Conservation (phyloP, 1,140 invertebrate species). For the Probaryconus sp. region DNA sequence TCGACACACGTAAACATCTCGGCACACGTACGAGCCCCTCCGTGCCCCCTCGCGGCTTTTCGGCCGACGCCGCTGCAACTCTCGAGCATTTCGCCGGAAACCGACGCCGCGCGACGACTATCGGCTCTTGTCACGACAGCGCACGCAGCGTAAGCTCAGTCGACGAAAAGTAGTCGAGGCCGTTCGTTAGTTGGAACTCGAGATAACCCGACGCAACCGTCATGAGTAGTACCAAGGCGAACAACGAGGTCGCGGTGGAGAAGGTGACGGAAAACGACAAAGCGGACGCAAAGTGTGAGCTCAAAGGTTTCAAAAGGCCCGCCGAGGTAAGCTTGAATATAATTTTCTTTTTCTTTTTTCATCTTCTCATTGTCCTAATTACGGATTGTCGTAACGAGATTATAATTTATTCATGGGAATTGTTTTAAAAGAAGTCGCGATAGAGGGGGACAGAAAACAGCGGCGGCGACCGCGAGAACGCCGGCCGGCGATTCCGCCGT, state of each 20-base stretch:
- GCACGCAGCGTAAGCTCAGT: constrained; percentile 51
- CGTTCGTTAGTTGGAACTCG: constrained; percentile 45
- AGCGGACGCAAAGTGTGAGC: constrained; percentile 86
- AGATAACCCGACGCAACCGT: constrained; percentile 26
- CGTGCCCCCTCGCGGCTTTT: constrained; percentile 59
- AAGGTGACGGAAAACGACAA: constrained; percentile 88
- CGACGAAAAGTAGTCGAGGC: constrained; percentile 48
- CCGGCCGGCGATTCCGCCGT: constrained; percentile 49
- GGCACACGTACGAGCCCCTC: constrained; percentile 11
- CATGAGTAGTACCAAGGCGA: constrained; percentile 89
- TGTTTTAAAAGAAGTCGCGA: too few species aligned
- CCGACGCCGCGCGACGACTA: constrained; percentile 75
- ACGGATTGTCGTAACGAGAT: too few species aligned
- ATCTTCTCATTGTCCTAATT: too few species aligned
- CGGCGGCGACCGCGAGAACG: constrained; percentile 35
- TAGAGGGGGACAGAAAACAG: not conserved
- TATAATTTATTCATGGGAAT: too few species aligned
- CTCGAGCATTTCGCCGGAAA: constrained; percentile 77
- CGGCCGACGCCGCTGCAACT: constrained; percentile 74
- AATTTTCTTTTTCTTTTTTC: constrained; percentile 3
- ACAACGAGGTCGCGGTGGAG: constrained; percentile 89
- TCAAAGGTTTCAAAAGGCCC: constrained; percentile 91
- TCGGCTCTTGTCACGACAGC: constrained; percentile 52
- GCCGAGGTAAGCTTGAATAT: constrained; percentile 85
- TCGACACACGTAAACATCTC: constrained; percentile 19